Conservation (phyloP, 2,797 vertebrate species). For the Sebastes nivosus region DNA sequence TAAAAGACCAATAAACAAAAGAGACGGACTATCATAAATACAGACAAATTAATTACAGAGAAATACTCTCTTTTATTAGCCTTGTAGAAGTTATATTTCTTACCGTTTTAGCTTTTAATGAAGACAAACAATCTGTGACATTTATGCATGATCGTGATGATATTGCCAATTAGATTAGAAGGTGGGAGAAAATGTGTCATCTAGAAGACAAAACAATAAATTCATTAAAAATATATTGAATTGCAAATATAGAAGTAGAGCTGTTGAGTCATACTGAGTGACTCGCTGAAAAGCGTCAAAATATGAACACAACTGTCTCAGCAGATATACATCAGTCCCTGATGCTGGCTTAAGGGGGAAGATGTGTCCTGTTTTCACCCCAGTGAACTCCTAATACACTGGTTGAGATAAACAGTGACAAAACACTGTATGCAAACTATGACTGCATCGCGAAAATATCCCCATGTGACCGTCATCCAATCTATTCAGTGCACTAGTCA, state of each 20-base stretch:
- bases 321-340: background rate
- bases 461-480: background rate
- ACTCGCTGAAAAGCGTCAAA: background rate
- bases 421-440: constrained; percentile 16
- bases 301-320: constrained; percentile 1
- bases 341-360: constrained; percentile 29
- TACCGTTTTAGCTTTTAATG: background rate
- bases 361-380: constrained; percentile 8
- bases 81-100: background rate
- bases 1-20: background rate
- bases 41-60: background rate
- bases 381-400: background rate
- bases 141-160: background rate
- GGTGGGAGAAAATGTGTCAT: background rate
- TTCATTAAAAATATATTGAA: background rate
- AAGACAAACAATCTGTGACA: background rate
- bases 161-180: background rate
- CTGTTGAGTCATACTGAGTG: constrained; percentile 14
- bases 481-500: background rate
- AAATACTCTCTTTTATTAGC: background rate
- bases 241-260: constrained; percentile 1
- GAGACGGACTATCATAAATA: background rate
- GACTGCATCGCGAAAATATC: background rate
- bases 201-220: background rate
- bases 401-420: constrained; percentile 17